These are phyloP conservation scores for Rhagoletis pomonella DNA, from an alignment of 1,140 invertebrate species.

Conservation along the genomic window DNA sequence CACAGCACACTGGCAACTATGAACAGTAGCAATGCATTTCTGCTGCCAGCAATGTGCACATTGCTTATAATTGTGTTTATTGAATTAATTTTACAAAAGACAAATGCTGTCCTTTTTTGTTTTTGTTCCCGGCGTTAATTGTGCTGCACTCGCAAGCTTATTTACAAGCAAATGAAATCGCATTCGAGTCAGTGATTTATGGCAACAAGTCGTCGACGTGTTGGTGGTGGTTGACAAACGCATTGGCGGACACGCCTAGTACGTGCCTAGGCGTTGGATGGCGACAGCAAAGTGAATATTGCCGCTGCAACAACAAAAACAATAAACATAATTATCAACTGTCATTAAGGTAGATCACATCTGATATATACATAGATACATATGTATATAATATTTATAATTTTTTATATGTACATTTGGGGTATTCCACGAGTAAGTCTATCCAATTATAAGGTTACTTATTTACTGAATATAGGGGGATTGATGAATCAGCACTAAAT, in stretches of 20 bases:
- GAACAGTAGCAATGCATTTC: not conserved
- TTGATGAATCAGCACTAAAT: too few relatives aligned
- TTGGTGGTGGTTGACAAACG: slow-evolving; percentile 15
- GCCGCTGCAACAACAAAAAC: not conserved
- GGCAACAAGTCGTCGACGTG: not conserved
- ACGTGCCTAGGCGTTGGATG: not conserved
- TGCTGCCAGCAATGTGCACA: slow-evolving; percentile 16
- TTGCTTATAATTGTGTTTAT: slow-evolving; percentile 21
- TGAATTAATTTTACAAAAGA: slow-evolving; percentile 31
- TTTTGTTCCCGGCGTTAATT: not conserved
- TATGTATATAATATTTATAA: too few relatives aligned
- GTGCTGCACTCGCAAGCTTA: not conserved
- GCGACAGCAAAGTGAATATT: not conserved
- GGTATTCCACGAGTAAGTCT: too few relatives aligned
- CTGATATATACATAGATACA: not conserved
- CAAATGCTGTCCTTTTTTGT: slow-evolving; percentile 28
- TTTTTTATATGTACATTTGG: too few relatives aligned
- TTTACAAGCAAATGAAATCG: not conserved
- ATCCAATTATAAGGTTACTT: too few relatives aligned
- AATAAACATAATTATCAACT: not conserved
- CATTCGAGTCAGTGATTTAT: slow-evolving; percentile 34
- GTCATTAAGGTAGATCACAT: not conserved
- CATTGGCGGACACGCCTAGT: slow-evolving; percentile 27
- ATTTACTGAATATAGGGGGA: too few relatives aligned
- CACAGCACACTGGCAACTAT: not conserved